Evolutionary conservation across 1,140 invertebrate genomes (phyloP), one percentile per base, ranked within the genome.

Genomic region (Dreissena rostriformis): DNA sequence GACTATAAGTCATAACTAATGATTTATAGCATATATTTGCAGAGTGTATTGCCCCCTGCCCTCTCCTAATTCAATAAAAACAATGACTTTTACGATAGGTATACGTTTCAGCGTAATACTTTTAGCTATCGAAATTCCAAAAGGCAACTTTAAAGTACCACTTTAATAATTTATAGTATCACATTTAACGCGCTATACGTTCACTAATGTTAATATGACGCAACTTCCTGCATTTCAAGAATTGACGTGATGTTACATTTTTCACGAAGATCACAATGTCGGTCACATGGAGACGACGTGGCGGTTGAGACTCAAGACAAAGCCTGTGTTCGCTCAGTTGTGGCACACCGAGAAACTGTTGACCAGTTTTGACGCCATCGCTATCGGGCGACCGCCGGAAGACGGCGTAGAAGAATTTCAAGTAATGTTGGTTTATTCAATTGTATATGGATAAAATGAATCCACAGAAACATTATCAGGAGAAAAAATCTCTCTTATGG

Each of bases 251-350:
- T 39, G 8, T 39, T 39, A n/a, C 8, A 39, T 39, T 39, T 39
- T 39, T 39, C 39, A 39, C 39, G 8, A 39, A 22, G 53, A 81
- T 11, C 85, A 85, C 71, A 85, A 83, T 49, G 51, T 85, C 8
- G 79, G 77, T 0, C 86, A 89, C 28, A 75, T 83, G 53, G 86
- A 85, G 49, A 52, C 83, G 6, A 84, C 80, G 26, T 88, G 86
- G 86, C 29, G 57, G 12, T n/a, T 86, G 6, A 29, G 88, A 39
- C 80, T 89, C n/a, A 63, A 72, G 19, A n/a, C 80, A 0, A 89
- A 88, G 28, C 71, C 79, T n/a, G 74, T 86, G 17, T 86, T 86
- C 65, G 65, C 72, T 10, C 67, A 82, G 55, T 39, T 86, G 0
- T 86, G 84, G 84, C 72, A 78, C 14, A 86, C 84, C 14, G 84